Percentiles rank a stretch among this genome's conserved stretches.
Evolutionary conservation across 2,888 invertebrate genomes (phyloP).

Genomic region (Catotricha subobsoleta): DNA sequence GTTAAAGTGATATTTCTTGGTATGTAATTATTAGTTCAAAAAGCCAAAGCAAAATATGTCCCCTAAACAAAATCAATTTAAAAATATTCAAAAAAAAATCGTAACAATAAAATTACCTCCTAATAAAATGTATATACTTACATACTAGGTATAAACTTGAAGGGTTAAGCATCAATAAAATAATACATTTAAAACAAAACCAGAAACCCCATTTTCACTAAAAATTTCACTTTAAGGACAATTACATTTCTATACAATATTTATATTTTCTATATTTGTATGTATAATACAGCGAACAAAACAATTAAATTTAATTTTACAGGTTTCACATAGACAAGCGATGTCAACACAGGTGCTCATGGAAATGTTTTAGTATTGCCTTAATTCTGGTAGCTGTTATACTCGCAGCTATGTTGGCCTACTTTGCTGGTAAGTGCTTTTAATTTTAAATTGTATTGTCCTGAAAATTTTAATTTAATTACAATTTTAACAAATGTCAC

Average conservation of each 20-base stretch:
- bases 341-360: slow-evolving; percentile 84
- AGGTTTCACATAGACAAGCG: slow-evolving; percentile 84
- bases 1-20: too few species aligned
- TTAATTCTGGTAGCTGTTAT: slow-evolving; percentile 81
- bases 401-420: slow-evolving; percentile 82
- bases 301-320: slow-evolving; percentile 9
- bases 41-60: too few species aligned
- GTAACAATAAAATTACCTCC: too few species aligned
- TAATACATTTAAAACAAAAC: background rate
- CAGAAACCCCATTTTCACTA: too few species aligned
- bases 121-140: too few species aligned
- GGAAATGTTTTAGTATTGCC: slow-evolving; percentile 90
- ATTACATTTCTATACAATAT: background rate
- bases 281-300: background rate
- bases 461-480: slow-evolving; percentile 2
- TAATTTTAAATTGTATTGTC: background rate
- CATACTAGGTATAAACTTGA: too few species aligned
- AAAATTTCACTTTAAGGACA: too few species aligned
- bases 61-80: too few species aligned
- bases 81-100: too few species aligned
- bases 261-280: background rate
- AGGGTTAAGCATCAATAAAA: too few species aligned
- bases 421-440: slow-evolving; percentile 71
- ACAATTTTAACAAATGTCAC: background rate
- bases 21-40: too few species aligned